Evolutionary conservation across 2,797 vertebrate species (phyloP).

Genomic region (Hipposideros larvatus): DNA sequence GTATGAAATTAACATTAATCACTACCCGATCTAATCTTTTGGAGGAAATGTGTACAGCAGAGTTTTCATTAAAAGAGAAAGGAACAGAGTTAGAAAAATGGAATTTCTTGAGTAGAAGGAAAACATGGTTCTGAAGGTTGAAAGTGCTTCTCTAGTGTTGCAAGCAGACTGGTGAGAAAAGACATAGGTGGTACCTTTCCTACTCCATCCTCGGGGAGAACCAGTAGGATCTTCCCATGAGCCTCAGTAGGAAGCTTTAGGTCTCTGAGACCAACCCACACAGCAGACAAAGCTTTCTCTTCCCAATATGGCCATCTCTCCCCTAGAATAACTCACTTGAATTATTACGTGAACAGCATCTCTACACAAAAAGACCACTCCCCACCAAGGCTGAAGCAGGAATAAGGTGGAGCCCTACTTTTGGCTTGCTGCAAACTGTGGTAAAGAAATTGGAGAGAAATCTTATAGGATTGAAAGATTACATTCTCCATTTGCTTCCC

Average conservation of each 20-base stretch:
- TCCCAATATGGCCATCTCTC: not conserved
- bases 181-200: not conserved
- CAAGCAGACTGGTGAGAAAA: not conserved
- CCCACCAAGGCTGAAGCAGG: accelerated
- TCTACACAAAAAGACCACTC: not conserved
- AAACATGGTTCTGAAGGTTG: not conserved
- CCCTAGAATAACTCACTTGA: no score
- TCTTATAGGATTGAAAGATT: not conserved
- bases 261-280: not conserved
- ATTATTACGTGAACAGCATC: not conserved
- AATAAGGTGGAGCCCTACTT: not conserved
- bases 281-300: not conserved
- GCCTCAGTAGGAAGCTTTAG: not conserved
- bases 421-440: not conserved
- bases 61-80: not conserved
- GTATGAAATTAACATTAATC: not conserved
- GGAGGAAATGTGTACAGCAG: not conserved
- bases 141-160: not conserved
- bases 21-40: not conserved
- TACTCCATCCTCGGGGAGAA: not conserved
- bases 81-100: not conserved
- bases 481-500: not conserved
- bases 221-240: accelerated
- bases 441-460: not conserved
- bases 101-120: not conserved